Evolutionary conservation across 2,113 vertebrate genomes (phyloP).

Genomic region (Hippocampus guttulatus): DNA sequence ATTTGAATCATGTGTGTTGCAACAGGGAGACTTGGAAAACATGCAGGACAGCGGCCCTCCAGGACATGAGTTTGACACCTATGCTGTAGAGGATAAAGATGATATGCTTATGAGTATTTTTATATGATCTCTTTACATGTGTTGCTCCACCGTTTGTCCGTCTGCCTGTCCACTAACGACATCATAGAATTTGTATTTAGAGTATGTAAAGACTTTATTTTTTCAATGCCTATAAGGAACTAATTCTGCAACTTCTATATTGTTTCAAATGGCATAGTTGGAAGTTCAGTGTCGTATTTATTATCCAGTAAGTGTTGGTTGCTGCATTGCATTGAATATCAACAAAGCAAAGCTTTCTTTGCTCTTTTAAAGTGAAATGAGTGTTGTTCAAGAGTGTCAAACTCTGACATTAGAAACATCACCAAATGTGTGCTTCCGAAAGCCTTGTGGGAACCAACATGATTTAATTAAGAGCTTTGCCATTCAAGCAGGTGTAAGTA

Average conservation of each 20-base stretch:
- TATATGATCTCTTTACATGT: too few species aligned
- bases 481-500: slow-evolving; percentile 33
- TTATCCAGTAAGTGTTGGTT: neutral
- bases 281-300: neutral
- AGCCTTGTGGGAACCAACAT: slow-evolving; percentile 16
- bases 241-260: neutral
- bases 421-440: neutral
- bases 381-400: neutral
- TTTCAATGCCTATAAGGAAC: neutral
- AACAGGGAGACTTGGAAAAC: too few species aligned
- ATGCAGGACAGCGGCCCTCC: too few species aligned
- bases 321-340: neutral
- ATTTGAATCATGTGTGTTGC: too few species aligned
- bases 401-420: neutral
- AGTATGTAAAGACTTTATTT: too few species aligned
- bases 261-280: neutral
- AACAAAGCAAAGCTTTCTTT: neutral
- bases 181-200: too few species aligned
- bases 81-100: too few species aligned
- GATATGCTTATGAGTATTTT: too few species aligned
- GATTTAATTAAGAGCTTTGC: slow-evolving; percentile 47
- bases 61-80: too few species aligned
- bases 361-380: neutral
- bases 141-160: too few species aligned
- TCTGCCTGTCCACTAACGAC: neutral